Percentiles rank a stretch among this genome's conserved stretches.
Evolutionary conservation across 2,888 invertebrate species (phyloP).

Genomic region (Allophyes oxyacanthae): DNA sequence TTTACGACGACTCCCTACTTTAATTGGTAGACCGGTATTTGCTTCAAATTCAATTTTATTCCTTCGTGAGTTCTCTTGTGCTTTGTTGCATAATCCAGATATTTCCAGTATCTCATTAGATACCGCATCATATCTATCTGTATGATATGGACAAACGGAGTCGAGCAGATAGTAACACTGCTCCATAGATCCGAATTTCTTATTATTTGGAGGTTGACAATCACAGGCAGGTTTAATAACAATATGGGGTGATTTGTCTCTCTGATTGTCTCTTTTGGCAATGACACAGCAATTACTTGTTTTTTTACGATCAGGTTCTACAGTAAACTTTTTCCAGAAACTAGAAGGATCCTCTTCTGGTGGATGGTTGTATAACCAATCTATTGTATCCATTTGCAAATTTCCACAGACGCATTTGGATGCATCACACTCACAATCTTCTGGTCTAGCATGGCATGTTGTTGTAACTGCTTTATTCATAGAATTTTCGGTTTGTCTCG

Average conservation of each 20-base stretch:
- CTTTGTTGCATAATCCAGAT: constrained; percentile 51
- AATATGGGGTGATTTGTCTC: constrained; percentile 50
- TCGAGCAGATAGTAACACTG: constrained; percentile 58
- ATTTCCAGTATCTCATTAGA: constrained; percentile 63
- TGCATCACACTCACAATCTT: constrained; percentile 55
- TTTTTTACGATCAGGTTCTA: background rate
- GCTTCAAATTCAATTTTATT: background rate
- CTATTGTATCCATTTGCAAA: constrained; percentile 22
- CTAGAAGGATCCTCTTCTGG: background rate
- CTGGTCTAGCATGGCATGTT: constrained; percentile 57
- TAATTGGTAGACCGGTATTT: background rate
- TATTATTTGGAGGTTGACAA: constrained; percentile 19
- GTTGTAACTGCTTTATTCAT: constrained; percentile 65
- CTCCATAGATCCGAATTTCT: constrained; percentile 34
- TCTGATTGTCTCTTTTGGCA: background rate
- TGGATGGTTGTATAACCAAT: constrained; percentile 9
- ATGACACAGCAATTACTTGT: background rate
- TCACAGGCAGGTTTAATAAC: constrained; percentile 24
- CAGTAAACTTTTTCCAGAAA: background rate
- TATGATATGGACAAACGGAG: constrained; percentile 56
- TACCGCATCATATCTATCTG: constrained; percentile 51
- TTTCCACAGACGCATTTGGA: constrained; percentile 65
- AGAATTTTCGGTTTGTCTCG: constrained; percentile 44
- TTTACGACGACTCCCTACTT: background rate
- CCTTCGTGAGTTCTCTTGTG: background rate